Evolutionary conservation across 1,140 invertebrate species (phyloP).

Genomic region (Drosophila saltans): DNA sequence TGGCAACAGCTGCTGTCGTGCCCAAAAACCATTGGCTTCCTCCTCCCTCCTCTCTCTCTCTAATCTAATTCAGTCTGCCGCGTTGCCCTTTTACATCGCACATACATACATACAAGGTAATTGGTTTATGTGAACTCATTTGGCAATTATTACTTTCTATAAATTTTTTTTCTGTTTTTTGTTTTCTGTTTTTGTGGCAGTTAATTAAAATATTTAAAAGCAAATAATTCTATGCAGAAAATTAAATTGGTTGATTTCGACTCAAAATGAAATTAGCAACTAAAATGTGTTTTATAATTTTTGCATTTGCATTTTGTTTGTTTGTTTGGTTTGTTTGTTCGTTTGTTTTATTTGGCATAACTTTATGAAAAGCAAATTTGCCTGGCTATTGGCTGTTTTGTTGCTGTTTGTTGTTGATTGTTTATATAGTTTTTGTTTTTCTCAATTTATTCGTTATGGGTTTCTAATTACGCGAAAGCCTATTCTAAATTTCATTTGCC

Average conservation of each 20-base stretch:
- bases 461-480: slow-evolving; percentile 13
- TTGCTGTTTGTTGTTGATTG: slow-evolving; percentile 15
- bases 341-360: slow-evolving; percentile 29
- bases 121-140: slow-evolving; percentile 30
- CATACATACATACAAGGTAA: slow-evolving; percentile 23
- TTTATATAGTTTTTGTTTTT: slow-evolving; percentile 11
- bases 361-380: slow-evolving; percentile 36
- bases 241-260: slow-evolving; percentile 41
- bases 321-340: not conserved
- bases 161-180: not conserved
- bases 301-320: slow-evolving; percentile 22
- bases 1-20: slow-evolving; percentile 11
- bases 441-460: slow-evolving; percentile 1
- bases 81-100: not conserved
- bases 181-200: slow-evolving; percentile 21
- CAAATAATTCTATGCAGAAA: slow-evolving; percentile 30
- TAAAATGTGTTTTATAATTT: slow-evolving; percentile 29
- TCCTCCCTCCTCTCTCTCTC: not conserved
- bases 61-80: not conserved
- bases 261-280: slow-evolving; percentile 12
- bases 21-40: not conserved
- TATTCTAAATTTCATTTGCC: slow-evolving; percentile 4
- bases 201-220: slow-evolving; percentile 63
- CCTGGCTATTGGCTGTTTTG: slow-evolving; percentile 7
- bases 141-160: slow-evolving; percentile 39